Percentiles rank a stretch among this genome's conserved stretches.
Conservation (phyloP, 1,140 invertebrate species). For the Pristionchus pacificus region DNA sequence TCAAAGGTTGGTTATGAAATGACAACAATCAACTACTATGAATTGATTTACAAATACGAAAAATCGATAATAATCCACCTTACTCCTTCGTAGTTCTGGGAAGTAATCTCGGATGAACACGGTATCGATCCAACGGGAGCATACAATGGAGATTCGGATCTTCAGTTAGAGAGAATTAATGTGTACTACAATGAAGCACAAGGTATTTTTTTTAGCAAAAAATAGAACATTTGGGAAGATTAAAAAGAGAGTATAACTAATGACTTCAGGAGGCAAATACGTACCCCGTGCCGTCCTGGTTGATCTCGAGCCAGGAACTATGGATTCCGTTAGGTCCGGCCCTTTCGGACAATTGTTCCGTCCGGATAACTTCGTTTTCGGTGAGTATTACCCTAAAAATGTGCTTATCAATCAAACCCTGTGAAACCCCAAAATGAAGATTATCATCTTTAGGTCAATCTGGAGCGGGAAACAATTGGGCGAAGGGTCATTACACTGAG, state of each 20-base stretch:
- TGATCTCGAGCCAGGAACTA: constrained; percentile 87
- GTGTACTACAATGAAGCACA: constrained; percentile 64
- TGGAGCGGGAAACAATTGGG: constrained; percentile 80
- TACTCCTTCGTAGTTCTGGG: constrained; percentile 54
- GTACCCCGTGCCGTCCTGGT: constrained; percentile 86
- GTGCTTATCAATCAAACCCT: background rate
- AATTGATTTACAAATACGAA: too few species aligned
- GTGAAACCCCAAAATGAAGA: background rate
- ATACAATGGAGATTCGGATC: constrained; percentile 62
- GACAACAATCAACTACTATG: too few species aligned
- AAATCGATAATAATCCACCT: constrained; percentile 59
- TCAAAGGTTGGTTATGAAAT: constrained; percentile 82
- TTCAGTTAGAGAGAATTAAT: constrained; percentile 63
- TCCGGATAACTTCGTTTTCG: constrained; percentile 82
- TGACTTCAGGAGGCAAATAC: constrained; percentile 78
- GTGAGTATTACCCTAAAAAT: constrained; percentile 45
- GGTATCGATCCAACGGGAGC: constrained; percentile 63
- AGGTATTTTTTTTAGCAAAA: constrained; percentile 76
- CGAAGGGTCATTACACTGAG: constrained; percentile 87
- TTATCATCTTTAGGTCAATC: constrained; percentile 65
- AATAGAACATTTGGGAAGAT: constrained; percentile 57
- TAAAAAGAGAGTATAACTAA: background rate
- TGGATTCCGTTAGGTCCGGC: constrained; percentile 82
- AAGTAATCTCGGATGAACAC: constrained; percentile 61
- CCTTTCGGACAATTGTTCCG: constrained; percentile 75